Conservation (phyloP, 2,797 vertebrate species). For the Taeniopygia guttata region DNA sequence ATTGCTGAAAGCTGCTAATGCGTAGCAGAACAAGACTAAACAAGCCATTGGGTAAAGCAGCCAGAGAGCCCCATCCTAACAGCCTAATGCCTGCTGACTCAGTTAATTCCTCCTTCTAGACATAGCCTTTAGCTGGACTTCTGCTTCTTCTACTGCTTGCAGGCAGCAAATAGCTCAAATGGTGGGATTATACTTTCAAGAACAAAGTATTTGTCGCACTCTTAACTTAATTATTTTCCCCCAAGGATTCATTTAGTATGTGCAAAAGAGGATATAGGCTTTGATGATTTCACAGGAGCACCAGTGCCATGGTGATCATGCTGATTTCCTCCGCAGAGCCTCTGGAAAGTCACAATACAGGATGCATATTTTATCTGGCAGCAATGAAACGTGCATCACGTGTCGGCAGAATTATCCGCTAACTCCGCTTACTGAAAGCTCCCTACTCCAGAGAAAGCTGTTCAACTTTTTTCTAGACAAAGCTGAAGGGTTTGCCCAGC, state of each 20-base stretch:
- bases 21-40: conserved; percentile 25
- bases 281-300: neutral
- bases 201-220: neutral
- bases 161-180: neutral
- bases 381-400: fast-evolving
- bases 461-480: neutral
- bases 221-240: neutral
- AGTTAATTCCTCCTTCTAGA: neutral
- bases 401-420: neutral
- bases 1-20: conserved; percentile 1
- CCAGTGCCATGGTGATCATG: neutral
- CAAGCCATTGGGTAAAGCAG: conserved; percentile 5
- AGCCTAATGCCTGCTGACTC: neutral
- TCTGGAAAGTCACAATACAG: neutral
- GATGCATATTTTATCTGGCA: neutral
- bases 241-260: neutral
- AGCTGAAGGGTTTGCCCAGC: neutral
- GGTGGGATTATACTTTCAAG: neutral
- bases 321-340: neutral
- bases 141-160: neutral
- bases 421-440: neutral
- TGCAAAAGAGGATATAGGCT: neutral
- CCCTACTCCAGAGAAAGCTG: neutral
- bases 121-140: neutral
- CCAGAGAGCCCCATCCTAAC: neutral